These are phyloP conservation scores for Craterocephalus amniculus DNA, from an alignment of 2,797 vertebrate genomes.

Conservation along the genomic window DNA sequence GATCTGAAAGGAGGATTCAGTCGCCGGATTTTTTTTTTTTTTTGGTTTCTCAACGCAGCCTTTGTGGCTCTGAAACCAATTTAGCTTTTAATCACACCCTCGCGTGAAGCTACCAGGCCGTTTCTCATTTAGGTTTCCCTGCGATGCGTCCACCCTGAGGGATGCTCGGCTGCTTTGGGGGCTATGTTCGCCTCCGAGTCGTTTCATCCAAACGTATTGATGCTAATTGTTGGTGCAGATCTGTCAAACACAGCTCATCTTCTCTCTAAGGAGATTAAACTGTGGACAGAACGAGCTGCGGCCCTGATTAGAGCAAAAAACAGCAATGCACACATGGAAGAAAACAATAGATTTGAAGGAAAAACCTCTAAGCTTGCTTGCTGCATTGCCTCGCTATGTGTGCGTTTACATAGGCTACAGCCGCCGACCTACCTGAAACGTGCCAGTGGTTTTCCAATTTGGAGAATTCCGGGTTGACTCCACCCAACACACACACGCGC, in stretches of 20 bases:
- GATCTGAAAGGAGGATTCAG: not conserved
- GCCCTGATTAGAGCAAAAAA: slow-evolving; percentile 61
- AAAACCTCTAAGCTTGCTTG: not conserved
- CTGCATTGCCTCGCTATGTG: slow-evolving; percentile 22
- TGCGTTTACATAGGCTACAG: slow-evolving; percentile 44
- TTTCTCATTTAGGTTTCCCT: slow-evolving; percentile 36
- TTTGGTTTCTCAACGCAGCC: slow-evolving; percentile 8
- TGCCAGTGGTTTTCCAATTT: slow-evolving; percentile 75
- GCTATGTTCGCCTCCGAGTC: not conserved
- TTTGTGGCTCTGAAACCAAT: slow-evolving; percentile 41
- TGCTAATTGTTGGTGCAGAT: slow-evolving; percentile 51
- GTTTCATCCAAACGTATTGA: slow-evolving; percentile 28
- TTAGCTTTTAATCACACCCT: slow-evolving; percentile 51
- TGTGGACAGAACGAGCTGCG: slow-evolving; percentile 58
- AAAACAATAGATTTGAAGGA: not conserved
- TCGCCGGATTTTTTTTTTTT: slow-evolving; percentile 3
- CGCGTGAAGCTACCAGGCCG: slow-evolving; percentile 64
- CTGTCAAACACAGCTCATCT: slow-evolving; percentile 36
- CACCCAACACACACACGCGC: slow-evolving; percentile 75
- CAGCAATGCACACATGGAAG: slow-evolving; percentile 39
- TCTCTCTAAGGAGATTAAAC: slow-evolving; percentile 41
- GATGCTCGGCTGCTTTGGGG: slow-evolving; percentile 7
- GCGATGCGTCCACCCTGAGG: slow-evolving; percentile 27
- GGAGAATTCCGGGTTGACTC: slow-evolving; percentile 80
- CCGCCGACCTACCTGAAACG: slow-evolving; percentile 78